Evolutionary conservation across 2,888 invertebrate species (phyloP), one percentile per base, ranked within the genome.

Genomic region (Trachelus stipa): DNA sequence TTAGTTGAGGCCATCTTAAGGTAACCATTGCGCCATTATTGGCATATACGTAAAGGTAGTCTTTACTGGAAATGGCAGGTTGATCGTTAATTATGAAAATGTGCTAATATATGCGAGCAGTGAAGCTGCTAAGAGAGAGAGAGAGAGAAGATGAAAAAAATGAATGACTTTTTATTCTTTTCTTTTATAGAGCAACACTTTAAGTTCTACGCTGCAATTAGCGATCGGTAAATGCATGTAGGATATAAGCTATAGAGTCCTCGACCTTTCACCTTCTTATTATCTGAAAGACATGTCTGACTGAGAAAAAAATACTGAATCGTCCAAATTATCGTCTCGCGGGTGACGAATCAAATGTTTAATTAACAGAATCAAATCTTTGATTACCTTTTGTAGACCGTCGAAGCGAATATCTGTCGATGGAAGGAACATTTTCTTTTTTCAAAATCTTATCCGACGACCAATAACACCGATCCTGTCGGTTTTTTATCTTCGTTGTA

Each of bases 61-160:
- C 71, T 71, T 31, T 71, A 71, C 71, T 71, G 33, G 31, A n/a
- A 71, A 71, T 23, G 71, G 71, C 34, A 31, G 12, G 31, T 71
- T 33, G 71, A 3, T 34, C 71, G 31, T 71, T 34, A 71, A 71
- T 71, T 71, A 71, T 71, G 71, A 34, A 71, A 31, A 71, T 71
- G 12, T 33, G 30, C 31, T 69, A 31, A n/a, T 30, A 6, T 56
- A 56, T 23, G 56, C 23, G 56, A 56, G 6, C 23, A 23, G 2
- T 56, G 23, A 23, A 23, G 56, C 9, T 56, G 56, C 23, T 2
- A 6, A 1, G 15, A 9, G 40, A 56, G 23, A 56, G 35, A 12
- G 35, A 12, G 34, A 11, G 34, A 3, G 1, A 11, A 56, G 71
- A 1, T 71, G 71, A 71, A 31, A 69, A 69, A 71, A 34, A 71